phyloP scores from a whole-genome alignment of 1,140 invertebrate genomes.

The Caerostris extrusa region DNA sequence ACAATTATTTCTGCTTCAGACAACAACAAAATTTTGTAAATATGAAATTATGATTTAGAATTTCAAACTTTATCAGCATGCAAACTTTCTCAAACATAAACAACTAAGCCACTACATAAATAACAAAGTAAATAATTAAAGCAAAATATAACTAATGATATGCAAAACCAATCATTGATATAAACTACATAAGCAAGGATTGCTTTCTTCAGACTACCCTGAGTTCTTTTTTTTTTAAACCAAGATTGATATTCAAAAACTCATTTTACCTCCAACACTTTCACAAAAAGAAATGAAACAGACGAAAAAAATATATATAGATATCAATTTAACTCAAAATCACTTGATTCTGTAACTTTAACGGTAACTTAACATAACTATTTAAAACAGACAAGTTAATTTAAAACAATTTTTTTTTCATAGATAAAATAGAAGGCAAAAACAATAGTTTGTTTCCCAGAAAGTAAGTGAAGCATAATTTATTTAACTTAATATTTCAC shows the following conservation, averaged over 20 bases:
- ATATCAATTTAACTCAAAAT: too few relatives aligned
- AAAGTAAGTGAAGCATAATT: background rate
- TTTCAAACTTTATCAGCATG: too few relatives aligned
- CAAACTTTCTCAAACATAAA: too few relatives aligned
- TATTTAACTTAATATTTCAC: constrained; percentile 14
- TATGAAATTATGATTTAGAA: too few relatives aligned
- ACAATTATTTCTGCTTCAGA: too few relatives aligned
- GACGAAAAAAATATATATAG: background rate
- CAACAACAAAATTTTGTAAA: too few relatives aligned
- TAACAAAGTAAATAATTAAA: background rate
- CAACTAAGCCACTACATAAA: background rate
- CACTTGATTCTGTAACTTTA: too few relatives aligned
- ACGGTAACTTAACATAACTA: background rate
- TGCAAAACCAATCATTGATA: background rate
- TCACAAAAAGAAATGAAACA: background rate
- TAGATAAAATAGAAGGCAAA: background rate
- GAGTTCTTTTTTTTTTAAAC: background rate
- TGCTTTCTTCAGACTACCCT: background rate
- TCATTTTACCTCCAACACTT: background rate
- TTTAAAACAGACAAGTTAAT: background rate
- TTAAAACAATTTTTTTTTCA: background rate
- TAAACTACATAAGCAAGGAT: background rate
- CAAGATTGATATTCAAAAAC: background rate
- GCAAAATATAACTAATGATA: background rate
- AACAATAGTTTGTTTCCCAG: background rate